Base-by-base conservation (phyloP, 2,888 invertebrate species). In the Aspidapion aeneum region DNA sequence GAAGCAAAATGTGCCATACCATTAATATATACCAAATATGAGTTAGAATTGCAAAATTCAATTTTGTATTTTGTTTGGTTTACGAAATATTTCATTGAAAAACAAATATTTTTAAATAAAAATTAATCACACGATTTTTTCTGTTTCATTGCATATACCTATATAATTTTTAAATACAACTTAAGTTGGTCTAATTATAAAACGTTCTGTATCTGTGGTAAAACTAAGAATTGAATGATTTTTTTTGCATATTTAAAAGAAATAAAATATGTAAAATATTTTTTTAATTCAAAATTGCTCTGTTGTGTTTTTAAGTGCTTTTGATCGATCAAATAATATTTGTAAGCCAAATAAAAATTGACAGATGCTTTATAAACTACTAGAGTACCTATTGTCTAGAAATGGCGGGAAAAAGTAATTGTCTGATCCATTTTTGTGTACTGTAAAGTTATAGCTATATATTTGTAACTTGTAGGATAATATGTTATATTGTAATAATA, bases 361-460 rank as follows among this genome's bases (percentile, higher is more conserved):
- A 35, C 35, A 35, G 12, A 35, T 35, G 35, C 35, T 35, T 35
- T 35, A 58, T 59, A 69, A 73, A 78, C 79, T 80, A 80, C 80
- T 80, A 79, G 79, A 79, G 80, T 80, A 80, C 80, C 80, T 80
- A 79, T 78, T 71, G 72, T 75, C 71, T 73, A 73, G 77, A 35
- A 35, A 74, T 75, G 77, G 76, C 71, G 73, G 73, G 74, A 75
- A 74, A 73, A 75, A 75, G 72, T 73, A n/a, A 74, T 72, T 64
- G 68, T 71, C 71, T 75, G 73, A 73, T 73, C 75, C 74, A 72
- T 77, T 35, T 77, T 75, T 74, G 72, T 76, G 75, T 74, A 74
- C 69, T 69, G 71, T 66, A 63, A 63, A 66, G 57, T 58, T 67
- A 66, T 67, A 52, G 3, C 52, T 75, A 77, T n/a, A n/a, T 78